Percentiles rank a stretch among this genome's conserved stretches.
phyloP scores from a whole-genome alignment of 2,888 invertebrate genomes.

The Melanostoma scalare region DNA sequence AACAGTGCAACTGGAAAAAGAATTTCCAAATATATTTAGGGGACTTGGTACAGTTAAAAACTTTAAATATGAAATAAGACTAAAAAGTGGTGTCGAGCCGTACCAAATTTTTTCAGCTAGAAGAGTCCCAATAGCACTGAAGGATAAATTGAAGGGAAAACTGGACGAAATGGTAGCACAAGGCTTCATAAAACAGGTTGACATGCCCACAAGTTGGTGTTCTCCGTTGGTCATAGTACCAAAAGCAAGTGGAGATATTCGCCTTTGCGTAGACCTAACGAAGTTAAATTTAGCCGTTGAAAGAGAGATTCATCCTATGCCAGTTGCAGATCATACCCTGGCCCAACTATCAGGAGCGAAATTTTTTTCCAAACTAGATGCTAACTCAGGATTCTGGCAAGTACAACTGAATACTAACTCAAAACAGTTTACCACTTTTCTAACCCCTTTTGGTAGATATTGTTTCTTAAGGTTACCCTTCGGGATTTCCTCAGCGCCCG shows the following conservation, averaged over 20 bases:
- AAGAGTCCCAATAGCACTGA: neutral
- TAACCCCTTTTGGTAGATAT: too few species aligned
- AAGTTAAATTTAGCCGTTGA: constrained; percentile 35
- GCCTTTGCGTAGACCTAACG: constrained; percentile 28
- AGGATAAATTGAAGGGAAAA: neutral
- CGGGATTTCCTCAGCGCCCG: too few species aligned
- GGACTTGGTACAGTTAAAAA: neutral
- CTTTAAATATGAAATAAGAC: neutral
- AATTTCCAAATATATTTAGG: too few species aligned
- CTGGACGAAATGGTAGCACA: constrained; percentile 15
- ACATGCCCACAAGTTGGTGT: constrained; percentile 29
- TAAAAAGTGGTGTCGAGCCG: neutral
- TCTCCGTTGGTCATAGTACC: constrained; percentile 24
- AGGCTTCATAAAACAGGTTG: constrained; percentile 6
- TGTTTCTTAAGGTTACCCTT: too few species aligned
- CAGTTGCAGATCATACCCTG: too few species aligned
- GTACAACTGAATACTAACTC: too few species aligned
- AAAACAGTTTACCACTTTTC: too few species aligned
- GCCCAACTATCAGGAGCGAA: too few species aligned
- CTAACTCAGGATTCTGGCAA: too few species aligned
- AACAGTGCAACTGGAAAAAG: too few species aligned
- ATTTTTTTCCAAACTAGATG: too few species aligned
- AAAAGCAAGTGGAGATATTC: neutral
- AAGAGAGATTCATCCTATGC: constrained; percentile 44
- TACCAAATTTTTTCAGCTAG: neutral